These are phyloP conservation scores for Ornithoptera priamus DNA, from an alignment of 2,888 invertebrate genomes.

Conservation along the genomic window DNA sequence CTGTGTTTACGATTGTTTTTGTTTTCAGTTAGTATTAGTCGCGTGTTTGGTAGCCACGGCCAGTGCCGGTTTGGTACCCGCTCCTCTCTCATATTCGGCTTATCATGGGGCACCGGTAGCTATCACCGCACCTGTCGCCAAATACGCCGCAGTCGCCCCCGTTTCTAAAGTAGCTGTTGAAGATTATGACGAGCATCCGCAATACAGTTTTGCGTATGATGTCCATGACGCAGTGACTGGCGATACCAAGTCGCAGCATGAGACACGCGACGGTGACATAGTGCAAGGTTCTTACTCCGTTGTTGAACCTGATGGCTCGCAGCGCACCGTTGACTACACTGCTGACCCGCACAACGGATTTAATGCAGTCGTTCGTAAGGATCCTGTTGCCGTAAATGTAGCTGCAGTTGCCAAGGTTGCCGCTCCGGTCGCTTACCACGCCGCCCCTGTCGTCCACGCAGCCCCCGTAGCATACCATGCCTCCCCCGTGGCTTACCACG, in stretches of 20 bases:
- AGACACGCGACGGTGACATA: conserved; percentile 62
- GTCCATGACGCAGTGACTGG: conserved; percentile 65
- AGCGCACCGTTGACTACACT: conserved; percentile 66
- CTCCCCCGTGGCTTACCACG: conserved; percentile 42
- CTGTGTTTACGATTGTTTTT: conserved; percentile 1
- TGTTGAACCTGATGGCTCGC: conserved; percentile 64
- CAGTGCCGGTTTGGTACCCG: conserved; percentile 50
- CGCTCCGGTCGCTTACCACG: conserved; percentile 42
- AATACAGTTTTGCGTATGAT: conserved; percentile 75
- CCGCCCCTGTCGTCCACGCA: conserved; percentile 45
- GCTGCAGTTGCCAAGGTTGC: conserved; percentile 44
- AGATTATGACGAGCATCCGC: conserved; percentile 60
- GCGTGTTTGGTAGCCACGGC: conserved; percentile 57
- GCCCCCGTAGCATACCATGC: conserved; percentile 41
- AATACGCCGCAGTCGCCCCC: conserved; percentile 35
- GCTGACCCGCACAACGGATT: conserved; percentile 67
- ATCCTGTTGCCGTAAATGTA: conserved; percentile 53
- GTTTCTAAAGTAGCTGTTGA: conserved; percentile 38
- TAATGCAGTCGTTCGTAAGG: conserved; percentile 66
- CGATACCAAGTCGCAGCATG: conserved; percentile 64
- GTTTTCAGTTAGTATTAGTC: conserved; percentile 57
- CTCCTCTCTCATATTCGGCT: conserved; percentile 48
- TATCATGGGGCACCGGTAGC: conserved; percentile 50
- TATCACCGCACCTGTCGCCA: conserved; percentile 44
- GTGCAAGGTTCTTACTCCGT: conserved; percentile 69